A percentile compares a stretch with the other conserved stretches of the same genome.
These are phyloP conservation scores for Pseudobourletiella spinata DNA, from an alignment of 1,140 invertebrate genomes.

Conservation along the genomic window DNA sequence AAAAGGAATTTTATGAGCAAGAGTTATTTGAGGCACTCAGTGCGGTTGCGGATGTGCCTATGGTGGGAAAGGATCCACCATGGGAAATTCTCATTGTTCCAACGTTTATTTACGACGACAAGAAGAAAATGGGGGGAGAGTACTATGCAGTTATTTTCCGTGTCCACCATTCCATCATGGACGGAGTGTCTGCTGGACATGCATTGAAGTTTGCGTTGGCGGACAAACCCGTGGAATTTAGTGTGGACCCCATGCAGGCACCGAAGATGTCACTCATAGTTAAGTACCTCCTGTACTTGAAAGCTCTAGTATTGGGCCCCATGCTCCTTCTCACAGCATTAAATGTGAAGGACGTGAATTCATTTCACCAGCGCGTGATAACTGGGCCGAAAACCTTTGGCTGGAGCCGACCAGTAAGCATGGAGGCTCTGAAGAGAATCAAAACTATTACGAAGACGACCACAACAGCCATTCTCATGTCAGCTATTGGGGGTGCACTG, in stretches of 20 bases:
- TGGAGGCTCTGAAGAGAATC: conserved; percentile 19
- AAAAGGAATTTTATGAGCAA: neutral
- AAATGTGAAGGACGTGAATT: conserved; percentile 16
- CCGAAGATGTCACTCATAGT: neutral
- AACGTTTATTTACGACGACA: conserved; percentile 7
- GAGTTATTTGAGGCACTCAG: conserved; percentile 9
- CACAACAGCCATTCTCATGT: conserved; percentile 23
- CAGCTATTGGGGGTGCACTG: conserved; percentile 17
- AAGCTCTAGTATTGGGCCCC: conserved; percentile 3
- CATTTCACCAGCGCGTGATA: conserved; percentile 20
- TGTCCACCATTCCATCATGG: conserved; percentile 29
- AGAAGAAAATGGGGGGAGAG: neutral
- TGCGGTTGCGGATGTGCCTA: conserved; percentile 6
- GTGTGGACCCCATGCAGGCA: conserved; percentile 16
- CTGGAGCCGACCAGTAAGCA: conserved; percentile 20
- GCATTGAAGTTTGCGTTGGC: conserved; percentile 12
- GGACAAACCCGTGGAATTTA: conserved; percentile 12
- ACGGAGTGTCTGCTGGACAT: conserved; percentile 17
- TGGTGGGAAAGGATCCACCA: neutral
- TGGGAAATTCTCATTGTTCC: conserved; percentile 24
- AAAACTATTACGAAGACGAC: conserved; percentile 22
- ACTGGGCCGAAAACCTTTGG: conserved; percentile 25
- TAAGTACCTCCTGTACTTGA: conserved; percentile 3
- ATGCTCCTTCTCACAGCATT: conserved; percentile 6
- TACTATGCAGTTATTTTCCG: conserved; percentile 19